Conservation (phyloP, 2,797 vertebrate species). For the Tauraco hartlaubi region DNA sequence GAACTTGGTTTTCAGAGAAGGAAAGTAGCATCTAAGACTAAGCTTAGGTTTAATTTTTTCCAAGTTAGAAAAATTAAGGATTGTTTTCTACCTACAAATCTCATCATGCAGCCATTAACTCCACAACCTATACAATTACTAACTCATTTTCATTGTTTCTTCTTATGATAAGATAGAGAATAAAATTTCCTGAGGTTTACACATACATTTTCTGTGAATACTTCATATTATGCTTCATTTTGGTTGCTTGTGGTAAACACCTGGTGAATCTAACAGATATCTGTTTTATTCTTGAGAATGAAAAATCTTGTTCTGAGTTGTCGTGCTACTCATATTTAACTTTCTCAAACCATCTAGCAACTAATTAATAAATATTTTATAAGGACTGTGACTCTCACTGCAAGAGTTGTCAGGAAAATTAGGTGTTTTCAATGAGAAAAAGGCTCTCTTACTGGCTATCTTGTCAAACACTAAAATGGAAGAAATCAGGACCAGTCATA, state of each 20-base stretch:
- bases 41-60: not conserved
- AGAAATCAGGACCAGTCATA: not conserved
- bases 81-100: not conserved
- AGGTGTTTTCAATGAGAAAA: not conserved
- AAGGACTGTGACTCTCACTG: not conserved
- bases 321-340: not conserved
- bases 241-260: not conserved
- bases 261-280: not conserved
- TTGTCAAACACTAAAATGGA: not conserved
- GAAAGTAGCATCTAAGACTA: not conserved
- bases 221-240: not conserved
- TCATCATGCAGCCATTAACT: not conserved
- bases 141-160: not conserved
- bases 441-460: not conserved
- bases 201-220: not conserved
- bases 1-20: not conserved
- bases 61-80: not conserved
- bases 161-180: not conserved
- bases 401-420: not conserved
- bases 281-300: not conserved
- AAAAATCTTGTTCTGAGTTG: not conserved
- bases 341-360: not conserved
- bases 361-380: not conserved
- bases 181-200: not conserved
- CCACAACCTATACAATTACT: not conserved